phyloP scores from a whole-genome alignment of 2,797 vertebrate genomes.

The Aeoliscus strigatus region DNA sequence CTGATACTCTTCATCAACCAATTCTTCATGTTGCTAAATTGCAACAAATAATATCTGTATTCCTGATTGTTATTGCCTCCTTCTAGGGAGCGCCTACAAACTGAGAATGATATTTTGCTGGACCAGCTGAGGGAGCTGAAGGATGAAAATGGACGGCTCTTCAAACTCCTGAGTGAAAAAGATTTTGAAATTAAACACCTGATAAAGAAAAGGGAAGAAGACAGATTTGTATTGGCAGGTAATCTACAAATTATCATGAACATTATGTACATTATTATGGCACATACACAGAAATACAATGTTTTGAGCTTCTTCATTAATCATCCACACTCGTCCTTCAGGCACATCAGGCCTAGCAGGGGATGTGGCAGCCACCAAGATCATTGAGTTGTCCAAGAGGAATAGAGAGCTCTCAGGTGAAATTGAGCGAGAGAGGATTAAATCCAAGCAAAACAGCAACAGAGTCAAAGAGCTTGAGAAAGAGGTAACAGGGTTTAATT shows the following conservation, averaged over 20 bases:
- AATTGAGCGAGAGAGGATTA: constrained; percentile 78
- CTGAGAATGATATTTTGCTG: constrained; percentile 70
- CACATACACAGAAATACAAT: too few species aligned
- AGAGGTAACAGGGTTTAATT: constrained; percentile 71
- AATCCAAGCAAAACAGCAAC: constrained; percentile 78
- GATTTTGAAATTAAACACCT: constrained; percentile 89
- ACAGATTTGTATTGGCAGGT: constrained; percentile 82
- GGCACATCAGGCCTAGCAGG: constrained; percentile 78
- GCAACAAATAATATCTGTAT: not conserved
- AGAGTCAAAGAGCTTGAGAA: constrained; percentile 83
- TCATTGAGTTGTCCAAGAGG: constrained; percentile 89
- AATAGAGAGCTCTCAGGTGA: constrained; percentile 82
- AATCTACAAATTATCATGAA: constrained; percentile 21
- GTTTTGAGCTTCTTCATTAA: too few species aligned
- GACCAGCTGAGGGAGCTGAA: constrained; percentile 77
- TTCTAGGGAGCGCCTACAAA: constrained; percentile 71
- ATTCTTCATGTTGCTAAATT: not conserved
- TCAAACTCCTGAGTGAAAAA: constrained; percentile 85
- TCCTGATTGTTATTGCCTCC: not conserved
- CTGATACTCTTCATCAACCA: not conserved
- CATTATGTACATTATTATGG: too few species aligned
- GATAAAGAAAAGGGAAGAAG: constrained; percentile 82
- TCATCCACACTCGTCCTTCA: constrained; percentile 59
- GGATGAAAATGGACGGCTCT: constrained; percentile 86
- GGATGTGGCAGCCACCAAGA: constrained; percentile 86